These are phyloP conservation scores for Mactra quadrangularis DNA, from an alignment of 1,140 invertebrate genomes.

Conservation along the genomic window DNA sequence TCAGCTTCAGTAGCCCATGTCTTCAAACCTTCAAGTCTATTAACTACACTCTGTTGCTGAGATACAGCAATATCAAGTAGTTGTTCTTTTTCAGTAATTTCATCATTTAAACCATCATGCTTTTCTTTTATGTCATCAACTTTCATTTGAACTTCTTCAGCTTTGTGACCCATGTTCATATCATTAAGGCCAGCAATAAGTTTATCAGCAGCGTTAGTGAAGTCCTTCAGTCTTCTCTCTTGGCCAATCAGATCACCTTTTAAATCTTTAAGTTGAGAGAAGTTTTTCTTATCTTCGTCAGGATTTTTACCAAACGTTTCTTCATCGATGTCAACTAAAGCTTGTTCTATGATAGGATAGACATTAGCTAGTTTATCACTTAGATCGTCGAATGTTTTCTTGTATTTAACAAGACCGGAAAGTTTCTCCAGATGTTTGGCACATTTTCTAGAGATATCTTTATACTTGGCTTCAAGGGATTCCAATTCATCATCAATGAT, in stretches of 20 bases:
- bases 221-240: constrained; percentile 74
- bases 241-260: constrained; percentile 78
- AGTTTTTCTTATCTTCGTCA: constrained; percentile 69
- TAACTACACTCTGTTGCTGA: constrained; percentile 96
- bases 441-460: constrained; percentile 76
- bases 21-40: constrained; percentile 93
- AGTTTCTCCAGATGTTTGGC: constrained; percentile 76
- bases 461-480: constrained; percentile 77
- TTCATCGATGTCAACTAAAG: constrained; percentile 84
- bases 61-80: constrained; percentile 93
- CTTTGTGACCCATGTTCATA: constrained; percentile 85
- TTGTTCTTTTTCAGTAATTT: constrained; percentile 91
- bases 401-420: constrained; percentile 72
- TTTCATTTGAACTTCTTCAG: constrained; percentile 89
- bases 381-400: constrained; percentile 77
- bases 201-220: constrained; percentile 74
- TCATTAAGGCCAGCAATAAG: constrained; percentile 87
- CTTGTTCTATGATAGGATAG: constrained; percentile 92
- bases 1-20: constrained; percentile 94
- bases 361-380: constrained; percentile 91
- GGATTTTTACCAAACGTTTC: constrained; percentile 71
- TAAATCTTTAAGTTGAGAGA: constrained; percentile 70
- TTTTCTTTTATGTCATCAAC: constrained; percentile 92
- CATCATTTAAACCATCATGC: constrained; percentile 90
- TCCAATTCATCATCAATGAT: constrained; percentile 80